Evolutionary conservation across 2,888 invertebrate genomes (phyloP), one percentile per base, ranked within the genome.

Genomic region (Campoletis raptor): DNA sequence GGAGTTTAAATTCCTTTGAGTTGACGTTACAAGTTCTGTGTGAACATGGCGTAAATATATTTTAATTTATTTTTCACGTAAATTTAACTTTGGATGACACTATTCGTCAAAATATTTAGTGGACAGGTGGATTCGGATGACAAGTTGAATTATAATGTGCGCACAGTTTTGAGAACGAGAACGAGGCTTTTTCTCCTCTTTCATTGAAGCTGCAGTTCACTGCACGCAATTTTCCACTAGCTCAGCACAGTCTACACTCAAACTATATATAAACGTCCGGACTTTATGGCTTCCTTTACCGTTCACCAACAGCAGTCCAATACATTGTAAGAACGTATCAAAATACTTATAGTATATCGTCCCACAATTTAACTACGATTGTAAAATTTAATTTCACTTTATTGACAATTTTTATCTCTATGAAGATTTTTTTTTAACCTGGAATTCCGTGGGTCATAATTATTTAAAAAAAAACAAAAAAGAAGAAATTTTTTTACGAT

Each of bases 151-250:
- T 78, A 70, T 42, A 79, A 79, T 42, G 40, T n/a, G 69, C 36
- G 69, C n/a, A n/a, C 54, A 66, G 61, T 40, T 45, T 57, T 37
- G 64, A 74, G 73, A 64, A 78, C 37, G 52, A 37, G 70, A 67
- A 66, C 69, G 61, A 61, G 18, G 36, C 24, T 52, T 18, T 36
- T 21, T 8, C 15, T 24, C n/a, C 37, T 45, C 36, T 45, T 57
- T 72, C 61, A 48, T 36, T n/a, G 45, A 61, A 66, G n/a, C n/a
- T n/a, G 52, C n/a, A 48, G 24, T 37, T 61, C 64, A 66, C 85
- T 86, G 89, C 90, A 90, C 89, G 90, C 89, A 88, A 90, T 90
- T 91, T 90, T 89, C 91, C 89, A 90, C 90, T 90, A 89, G 87
- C 88, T 90, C n/a, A n/a, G n/a, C 91, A 90, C 78, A 57, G 77